phyloP scores from a whole-genome alignment of 2,113 vertebrate genomes.

The Megalops atlanticus region DNA sequence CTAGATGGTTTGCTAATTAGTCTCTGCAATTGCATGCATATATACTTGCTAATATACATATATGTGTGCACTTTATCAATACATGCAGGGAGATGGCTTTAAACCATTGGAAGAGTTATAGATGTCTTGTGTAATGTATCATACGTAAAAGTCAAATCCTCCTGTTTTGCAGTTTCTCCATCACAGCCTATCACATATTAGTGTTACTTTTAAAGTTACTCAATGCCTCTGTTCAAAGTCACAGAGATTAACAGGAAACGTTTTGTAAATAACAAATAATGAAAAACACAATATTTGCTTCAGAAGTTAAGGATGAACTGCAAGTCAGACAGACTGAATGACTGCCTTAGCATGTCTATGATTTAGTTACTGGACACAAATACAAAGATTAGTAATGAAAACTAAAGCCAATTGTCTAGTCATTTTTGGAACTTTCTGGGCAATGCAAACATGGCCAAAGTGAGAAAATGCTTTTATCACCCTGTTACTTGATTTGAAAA shows the following conservation, averaged over 20 bases:
- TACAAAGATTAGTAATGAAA: background rate
- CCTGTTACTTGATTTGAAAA: too few species aligned
- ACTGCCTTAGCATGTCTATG: background rate
- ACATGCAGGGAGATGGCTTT: background rate
- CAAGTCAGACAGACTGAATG: background rate
- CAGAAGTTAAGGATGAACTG: background rate
- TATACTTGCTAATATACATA: background rate
- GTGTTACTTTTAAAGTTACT: background rate
- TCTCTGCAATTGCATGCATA: background rate
- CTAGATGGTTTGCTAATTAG: background rate
- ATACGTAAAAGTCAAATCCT: background rate
- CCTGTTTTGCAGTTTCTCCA: background rate
- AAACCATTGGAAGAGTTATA: background rate
- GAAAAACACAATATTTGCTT: background rate
- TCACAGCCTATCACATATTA: background rate
- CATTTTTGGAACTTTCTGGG: background rate
- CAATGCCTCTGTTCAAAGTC: background rate
- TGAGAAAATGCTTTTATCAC: too few species aligned
- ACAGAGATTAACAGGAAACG: background rate
- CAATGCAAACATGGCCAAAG: too few species aligned
- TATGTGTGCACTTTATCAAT: background rate
- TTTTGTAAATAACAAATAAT: too few species aligned
- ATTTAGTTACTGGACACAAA: background rate
- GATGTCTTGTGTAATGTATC: background rate
- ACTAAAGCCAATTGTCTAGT: background rate